phyloP scores from a whole-genome alignment of 2,113 vertebrate species.

The Neofelis nebulosa region DNA sequence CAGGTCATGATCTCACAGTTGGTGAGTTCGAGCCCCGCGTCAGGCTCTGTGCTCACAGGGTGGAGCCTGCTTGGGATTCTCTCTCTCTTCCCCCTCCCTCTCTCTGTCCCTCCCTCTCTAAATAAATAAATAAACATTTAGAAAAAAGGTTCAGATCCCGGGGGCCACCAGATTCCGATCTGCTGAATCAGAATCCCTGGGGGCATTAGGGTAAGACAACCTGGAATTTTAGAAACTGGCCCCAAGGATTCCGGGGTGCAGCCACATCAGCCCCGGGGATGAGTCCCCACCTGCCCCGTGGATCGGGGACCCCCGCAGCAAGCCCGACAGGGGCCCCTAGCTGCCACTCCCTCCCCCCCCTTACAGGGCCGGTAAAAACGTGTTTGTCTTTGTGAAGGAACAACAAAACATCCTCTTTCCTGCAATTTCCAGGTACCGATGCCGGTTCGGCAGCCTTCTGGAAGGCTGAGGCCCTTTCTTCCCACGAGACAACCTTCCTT shows the following conservation, averaged over 20 bases:
- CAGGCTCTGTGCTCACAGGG: too few species aligned
- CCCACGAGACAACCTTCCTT: neutral
- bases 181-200: neutral
- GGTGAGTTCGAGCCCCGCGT: too few species aligned
- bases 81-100: too few species aligned
- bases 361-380: neutral
- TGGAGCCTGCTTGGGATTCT: too few species aligned
- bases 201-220: rapidly evolving
- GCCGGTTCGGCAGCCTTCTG: neutral
- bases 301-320: too few species aligned
- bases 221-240: too few species aligned
- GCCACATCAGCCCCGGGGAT: neutral
- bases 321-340: neutral
- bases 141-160: neutral
- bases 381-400: neutral
- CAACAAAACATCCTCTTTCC: neutral
- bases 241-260: neutral
- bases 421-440: neutral
- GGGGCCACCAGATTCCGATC: neutral
- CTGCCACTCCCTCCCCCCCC: too few species aligned
- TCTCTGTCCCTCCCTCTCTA: too few species aligned
- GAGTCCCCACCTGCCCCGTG: neutral
- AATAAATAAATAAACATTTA: too few species aligned
- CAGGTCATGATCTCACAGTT: too few species aligned
- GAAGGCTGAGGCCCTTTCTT: neutral